Base-by-base conservation (phyloP, 2,888 invertebrate genomes). In the Bombylius major region DNA sequence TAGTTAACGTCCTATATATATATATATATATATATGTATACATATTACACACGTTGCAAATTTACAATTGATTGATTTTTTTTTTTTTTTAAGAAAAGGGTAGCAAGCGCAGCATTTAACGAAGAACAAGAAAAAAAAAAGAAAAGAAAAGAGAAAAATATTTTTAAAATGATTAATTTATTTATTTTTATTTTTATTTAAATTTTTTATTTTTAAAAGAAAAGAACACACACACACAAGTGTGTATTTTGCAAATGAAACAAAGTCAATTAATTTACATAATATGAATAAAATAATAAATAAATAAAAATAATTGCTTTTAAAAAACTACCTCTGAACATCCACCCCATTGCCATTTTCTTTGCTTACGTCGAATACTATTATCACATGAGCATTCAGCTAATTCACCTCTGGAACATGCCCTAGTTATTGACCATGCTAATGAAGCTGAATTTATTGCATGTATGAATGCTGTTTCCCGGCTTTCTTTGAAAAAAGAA, bases 341-440 rank as follows among this genome's bases (percentile, higher is more conserved):
- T 1, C 93, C 93, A 58, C 93, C 92, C 94, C 94, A 94, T 72
- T 92, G 88, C 87, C 88, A 88, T 64, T 84, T 84, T 60, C 85
- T 82, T n/a, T 83, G 83, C 63, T 83, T 81, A 64, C 81, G 79
- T 65, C 87, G 78, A n/a, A 88, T 84, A 53, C 84, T 79, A 59
- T 83, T 84, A 71, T 93, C 93, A 70, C 93, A 94, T 46, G 89
- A 87, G 72, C 94, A 94, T 68, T 90, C 90, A 64, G 86, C 84
- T 53, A 94, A 79, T 69, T 91, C 89, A 9, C 90, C 90, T 62
- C 86, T 82, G 55, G 89, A 86, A 73, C 93, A 94, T 1, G 92
- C 89, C 60, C 89, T 80, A 4, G 93, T 92, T 49, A 93, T 84
- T 34, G 89, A 83, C 73, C 89, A 92, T 53, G 92, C 89, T 46